Evolutionary conservation across 2,113 vertebrate species (phyloP).

Genomic region (Brevimyrus niger): DNA sequence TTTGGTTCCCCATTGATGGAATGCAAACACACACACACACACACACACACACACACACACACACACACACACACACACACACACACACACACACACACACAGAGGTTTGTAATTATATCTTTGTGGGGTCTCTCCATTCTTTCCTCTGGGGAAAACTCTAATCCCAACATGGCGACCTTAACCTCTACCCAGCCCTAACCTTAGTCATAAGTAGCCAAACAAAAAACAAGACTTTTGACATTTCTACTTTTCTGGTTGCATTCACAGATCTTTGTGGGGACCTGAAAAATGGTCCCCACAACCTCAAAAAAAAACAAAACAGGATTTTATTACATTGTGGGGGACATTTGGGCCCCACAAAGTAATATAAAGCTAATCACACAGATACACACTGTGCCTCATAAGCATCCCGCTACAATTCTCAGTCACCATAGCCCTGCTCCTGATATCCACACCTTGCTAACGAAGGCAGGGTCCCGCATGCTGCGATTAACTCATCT

Average conservation of each 20-base stretch:
- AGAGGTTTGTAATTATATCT: too few relatives aligned
- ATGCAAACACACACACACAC: background rate
- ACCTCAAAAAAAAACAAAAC: too few relatives aligned
- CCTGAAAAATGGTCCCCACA: too few relatives aligned
- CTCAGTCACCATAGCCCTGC: background rate
- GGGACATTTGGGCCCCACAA: background rate
- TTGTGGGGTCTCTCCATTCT: too few relatives aligned
- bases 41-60: background rate
- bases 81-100: background rate
- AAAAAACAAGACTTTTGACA: too few relatives aligned
- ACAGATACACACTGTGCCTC: background rate
- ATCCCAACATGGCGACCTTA: too few relatives aligned
- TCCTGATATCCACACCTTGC: background rate
- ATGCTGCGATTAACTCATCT: background rate
- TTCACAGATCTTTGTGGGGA: too few relatives aligned
- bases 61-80: background rate
- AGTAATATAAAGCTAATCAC: background rate
- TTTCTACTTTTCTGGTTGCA: too few relatives aligned
- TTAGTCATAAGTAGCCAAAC: too few relatives aligned
- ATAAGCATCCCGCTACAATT: background rate
- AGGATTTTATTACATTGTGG: too few relatives aligned
- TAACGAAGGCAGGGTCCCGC: background rate
- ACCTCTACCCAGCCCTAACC: too few relatives aligned
- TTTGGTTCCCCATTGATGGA: background rate
- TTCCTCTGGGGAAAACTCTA: too few relatives aligned